Base-by-base conservation (phyloP, 2,888 invertebrate genomes). In the Gnatocerus cornutus region DNA sequence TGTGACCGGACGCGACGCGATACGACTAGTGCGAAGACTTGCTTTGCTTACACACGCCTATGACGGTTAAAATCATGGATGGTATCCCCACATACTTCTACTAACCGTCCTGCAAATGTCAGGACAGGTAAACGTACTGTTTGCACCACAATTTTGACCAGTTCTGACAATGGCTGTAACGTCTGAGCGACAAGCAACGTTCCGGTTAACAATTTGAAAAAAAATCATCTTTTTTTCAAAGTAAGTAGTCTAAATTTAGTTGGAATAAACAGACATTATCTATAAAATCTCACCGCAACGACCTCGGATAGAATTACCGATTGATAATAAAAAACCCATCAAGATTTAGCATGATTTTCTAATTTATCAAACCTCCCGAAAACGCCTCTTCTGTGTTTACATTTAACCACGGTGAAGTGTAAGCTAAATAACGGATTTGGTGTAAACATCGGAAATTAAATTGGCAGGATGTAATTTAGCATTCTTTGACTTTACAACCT, bases 101-200 rank as follows among this genome's bases (percentile, higher is more conserved):
- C 80, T 84, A 84, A 43, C 83, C 70, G 76, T 78, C 71, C 81
- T 79, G 76, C 82, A 82, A 82, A 84, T 76, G 76, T 84, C 75
- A 74, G 70, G 76, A 78, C 84, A 84, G 84, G 84, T 84, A 84
- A 83, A 83, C 80, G 81, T 71, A 80, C 82, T 76, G 71, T 59
- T 45, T 43, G 52, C 13, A 46, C 30, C 27, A 30, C 45, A 13
- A 45, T 59, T 59, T 45, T 14, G 45, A 59, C 59, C 59, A 59
- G 45, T 59, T 59, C 29, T 16, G 45, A 59, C 55, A 33, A 27
- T 12, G 55, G 41, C 33, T 33, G 33, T 7, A 1, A 33, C 2
- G 33, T 33, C 33, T 33, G 33, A 33, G n/a, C 33, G 7, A n/a
- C 1, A 29, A 29, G n/a, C n/a, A n/a, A n/a, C n/a, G n/a, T n/a